phyloP scores from a whole-genome alignment of 2,888 invertebrate species.

The Macrosoma leucophasiata region DNA sequence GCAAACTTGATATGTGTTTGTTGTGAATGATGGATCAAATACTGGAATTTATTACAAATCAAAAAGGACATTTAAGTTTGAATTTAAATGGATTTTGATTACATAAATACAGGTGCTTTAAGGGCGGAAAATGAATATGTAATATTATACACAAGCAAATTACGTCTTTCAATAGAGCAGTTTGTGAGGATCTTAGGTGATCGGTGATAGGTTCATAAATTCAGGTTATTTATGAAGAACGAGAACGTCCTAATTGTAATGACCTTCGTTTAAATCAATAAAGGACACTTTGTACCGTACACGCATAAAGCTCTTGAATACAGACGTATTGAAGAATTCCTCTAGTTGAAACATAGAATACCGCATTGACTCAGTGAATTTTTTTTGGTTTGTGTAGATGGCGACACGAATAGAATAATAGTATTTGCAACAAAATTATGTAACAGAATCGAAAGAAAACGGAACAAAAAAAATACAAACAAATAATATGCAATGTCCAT shows the following conservation, averaged over 20 bases:
- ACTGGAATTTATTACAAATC: background rate
- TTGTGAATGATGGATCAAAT: too few relatives aligned
- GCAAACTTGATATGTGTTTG: too few relatives aligned
- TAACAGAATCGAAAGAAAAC: slow-evolving; percentile 1
- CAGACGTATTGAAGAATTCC: slow-evolving; percentile 3
- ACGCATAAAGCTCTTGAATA: slow-evolving; percentile 9
- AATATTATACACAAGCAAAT: background rate
- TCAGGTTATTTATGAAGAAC: slow-evolving; percentile 9
- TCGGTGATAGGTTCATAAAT: too few relatives aligned
- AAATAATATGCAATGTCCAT: too few relatives aligned
- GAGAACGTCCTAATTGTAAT: background rate
- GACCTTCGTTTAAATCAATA: slow-evolving; percentile 8
- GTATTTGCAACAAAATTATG: slow-evolving; percentile 1
- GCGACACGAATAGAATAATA: slow-evolving; percentile 1
- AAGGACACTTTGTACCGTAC: slow-evolving; percentile 12
- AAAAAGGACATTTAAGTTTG: background rate
- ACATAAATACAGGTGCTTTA: background rate
- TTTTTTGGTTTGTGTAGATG: slow-evolving; percentile 1
- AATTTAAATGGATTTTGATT: background rate
- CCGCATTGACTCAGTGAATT: slow-evolving; percentile 1
- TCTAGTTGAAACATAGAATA: background rate
- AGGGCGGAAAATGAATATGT: slow-evolving; percentile 10
- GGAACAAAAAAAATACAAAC: too few relatives aligned
- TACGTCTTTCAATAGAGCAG: background rate
- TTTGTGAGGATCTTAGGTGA: too few relatives aligned